phyloP scores from a whole-genome alignment of 1,140 invertebrate species.

The Sminthurinus signatus region DNA sequence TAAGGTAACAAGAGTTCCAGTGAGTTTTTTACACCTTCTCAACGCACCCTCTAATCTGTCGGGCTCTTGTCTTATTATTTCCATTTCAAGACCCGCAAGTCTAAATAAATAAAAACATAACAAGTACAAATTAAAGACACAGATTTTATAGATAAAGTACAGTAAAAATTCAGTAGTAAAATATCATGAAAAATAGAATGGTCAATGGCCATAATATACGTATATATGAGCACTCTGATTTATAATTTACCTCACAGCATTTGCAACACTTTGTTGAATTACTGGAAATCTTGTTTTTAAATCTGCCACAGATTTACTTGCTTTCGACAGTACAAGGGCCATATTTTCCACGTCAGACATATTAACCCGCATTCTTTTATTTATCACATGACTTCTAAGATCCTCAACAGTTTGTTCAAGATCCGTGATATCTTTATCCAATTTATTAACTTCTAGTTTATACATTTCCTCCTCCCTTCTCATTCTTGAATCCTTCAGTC shows the following conservation, averaged over 20 bases:
- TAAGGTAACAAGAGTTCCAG: constrained; percentile 88
- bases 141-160: too few relatives aligned
- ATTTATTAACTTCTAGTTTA: constrained; percentile 77
- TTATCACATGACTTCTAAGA: constrained; percentile 87
- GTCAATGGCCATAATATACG: too few relatives aligned
- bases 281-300: constrained; percentile 84
- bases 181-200: too few relatives aligned
- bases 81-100: constrained; percentile 96
- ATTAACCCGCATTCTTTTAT: constrained; percentile 86
- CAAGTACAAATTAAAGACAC: too few relatives aligned
- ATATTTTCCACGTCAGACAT: constrained; percentile 95
- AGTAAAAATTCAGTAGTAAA: too few relatives aligned
- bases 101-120: too few relatives aligned
- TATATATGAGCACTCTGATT: too few relatives aligned
- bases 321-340: constrained; percentile 80
- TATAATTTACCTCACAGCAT: constrained; percentile 61
- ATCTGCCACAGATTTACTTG: constrained; percentile 89
- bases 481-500: constrained; percentile 43
- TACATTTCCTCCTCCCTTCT: constrained; percentile 78
- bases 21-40: constrained; percentile 89
- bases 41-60: constrained; percentile 83
- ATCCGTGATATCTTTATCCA: constrained; percentile 89
- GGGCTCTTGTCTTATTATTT: constrained; percentile 88
- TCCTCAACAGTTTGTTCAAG: constrained; percentile 91
- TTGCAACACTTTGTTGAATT: constrained; percentile 81